Base-by-base conservation (phyloP, 2,888 invertebrate genomes). In the Steinernema scapterisci region DNA sequence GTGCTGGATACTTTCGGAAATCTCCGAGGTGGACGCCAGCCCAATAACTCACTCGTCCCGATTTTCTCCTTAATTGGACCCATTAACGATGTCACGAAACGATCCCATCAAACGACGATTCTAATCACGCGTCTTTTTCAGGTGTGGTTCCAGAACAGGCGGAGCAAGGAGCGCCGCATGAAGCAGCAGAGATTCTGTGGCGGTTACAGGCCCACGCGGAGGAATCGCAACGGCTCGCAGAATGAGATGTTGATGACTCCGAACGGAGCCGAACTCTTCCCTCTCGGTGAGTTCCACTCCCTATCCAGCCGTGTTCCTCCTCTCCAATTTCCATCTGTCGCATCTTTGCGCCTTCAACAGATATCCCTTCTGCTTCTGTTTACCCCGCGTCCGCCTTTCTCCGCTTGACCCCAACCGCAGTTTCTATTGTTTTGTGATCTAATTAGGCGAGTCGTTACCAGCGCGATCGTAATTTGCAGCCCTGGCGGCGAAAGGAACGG, bases 91-190 rank as follows among this genome's bases (percentile, higher is more conserved):
- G 7, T 16, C 63, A 31, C 13, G 23, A 63, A 27, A 7, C 27
- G 31, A 13, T 13, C 31, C 31, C 25, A 27, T 63, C 27, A 63
- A 31, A 11, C 27, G 6, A 13, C 1, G 63, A n/a, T 48, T 73
- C 16, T 27, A 25, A 25, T 38, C 38, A 38, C 38, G 9, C 38
- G 38, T 38, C 38, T 6, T 38, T n/a, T 89, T 43, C 92, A 97
- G 97, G 99, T 99, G 76, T 99, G 99, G 99, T 99, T 99, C 91
- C 97, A 99, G 91, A 99, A 99, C 90, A 95, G 97, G 89, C 91
- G 97, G 77, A 96, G 96, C 88, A 99, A 99, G 91, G 99, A 99
- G 90, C 92, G 97, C 2, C 75, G 97, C 84, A 92, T 99, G 90
- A 99, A 97, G 89, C 97, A 99, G 89, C 91, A 97, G 84, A 95